phyloP scores from a whole-genome alignment of 2,113 vertebrate species.

The Haliaeetus leucogaster region DNA sequence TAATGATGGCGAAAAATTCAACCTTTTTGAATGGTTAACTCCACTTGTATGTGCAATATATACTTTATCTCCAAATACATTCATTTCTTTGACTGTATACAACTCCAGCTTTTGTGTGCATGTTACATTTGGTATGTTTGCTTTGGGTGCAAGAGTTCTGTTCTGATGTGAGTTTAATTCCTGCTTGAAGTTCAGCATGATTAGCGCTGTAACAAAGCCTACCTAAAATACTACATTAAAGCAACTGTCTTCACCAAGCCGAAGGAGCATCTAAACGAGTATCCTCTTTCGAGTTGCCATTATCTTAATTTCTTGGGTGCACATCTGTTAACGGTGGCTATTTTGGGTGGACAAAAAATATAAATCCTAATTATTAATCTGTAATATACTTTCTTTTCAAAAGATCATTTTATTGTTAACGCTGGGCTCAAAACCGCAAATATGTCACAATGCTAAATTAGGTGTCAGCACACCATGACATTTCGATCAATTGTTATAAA shows the following conservation, averaged over 20 bases:
- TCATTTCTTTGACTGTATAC: background rate
- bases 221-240: background rate
- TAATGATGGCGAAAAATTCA: constrained; percentile 88
- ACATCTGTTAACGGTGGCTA: background rate
- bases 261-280: background rate
- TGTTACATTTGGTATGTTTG: background rate
- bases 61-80: background rate
- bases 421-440: background rate
- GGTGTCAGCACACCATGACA: background rate
- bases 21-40: constrained; percentile 90
- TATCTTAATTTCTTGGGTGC: background rate
- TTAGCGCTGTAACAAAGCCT: background rate
- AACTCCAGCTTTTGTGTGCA: background rate
- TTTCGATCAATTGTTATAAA: background rate
- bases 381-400: background rate
- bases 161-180: background rate
- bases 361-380: background rate
- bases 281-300: background rate
- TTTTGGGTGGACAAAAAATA: background rate
- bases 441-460: background rate
- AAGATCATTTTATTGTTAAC: background rate
- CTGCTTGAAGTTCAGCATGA: background rate
- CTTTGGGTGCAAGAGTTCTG: background rate
- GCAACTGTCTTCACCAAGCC: background rate
- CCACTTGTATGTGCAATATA: constrained; percentile 83